Conservation (phyloP, 2,113 vertebrate species). For the Callionymus lyra region DNA sequence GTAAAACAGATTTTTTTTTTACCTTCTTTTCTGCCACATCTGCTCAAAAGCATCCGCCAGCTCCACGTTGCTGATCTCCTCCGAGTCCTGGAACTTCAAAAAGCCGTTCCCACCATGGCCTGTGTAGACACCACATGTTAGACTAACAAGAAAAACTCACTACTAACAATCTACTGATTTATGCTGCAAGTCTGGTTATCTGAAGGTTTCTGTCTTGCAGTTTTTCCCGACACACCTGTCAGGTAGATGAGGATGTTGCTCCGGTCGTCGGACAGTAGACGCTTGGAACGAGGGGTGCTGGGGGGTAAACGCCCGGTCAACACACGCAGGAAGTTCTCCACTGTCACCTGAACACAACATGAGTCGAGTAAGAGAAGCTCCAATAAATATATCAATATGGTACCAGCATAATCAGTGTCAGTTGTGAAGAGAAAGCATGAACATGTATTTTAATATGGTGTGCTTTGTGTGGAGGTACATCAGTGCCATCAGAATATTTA, state of each 20-base stretch:
- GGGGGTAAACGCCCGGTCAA: conserved; percentile 90
- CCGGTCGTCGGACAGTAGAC: conserved; percentile 91
- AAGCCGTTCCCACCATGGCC: conserved; percentile 97
- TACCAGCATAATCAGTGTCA: no score
- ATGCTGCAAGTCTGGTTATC: no score
- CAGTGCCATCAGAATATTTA: no score
- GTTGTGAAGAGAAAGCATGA: no score
- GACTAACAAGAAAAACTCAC: no score
- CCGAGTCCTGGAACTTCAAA: conserved; percentile 97
- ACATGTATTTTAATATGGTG: no score
- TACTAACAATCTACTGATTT: no score
- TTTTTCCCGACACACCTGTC: conserved; percentile 66
- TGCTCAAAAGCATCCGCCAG: conserved; percentile 97
- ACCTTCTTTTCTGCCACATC: conserved; percentile 99
- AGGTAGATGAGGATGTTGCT: conserved; percentile 98
- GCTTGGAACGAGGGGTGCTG: conserved; percentile 89
- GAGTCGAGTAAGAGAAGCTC: no score
- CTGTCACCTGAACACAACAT: conserved; percentile 75
- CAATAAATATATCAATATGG: no score
- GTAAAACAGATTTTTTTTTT: background rate
- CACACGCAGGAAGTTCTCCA: conserved; percentile 92
- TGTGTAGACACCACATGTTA: conserved; percentile 47
- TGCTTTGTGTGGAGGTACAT: no score
- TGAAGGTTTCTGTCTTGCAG: background rate
- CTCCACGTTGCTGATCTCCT: conserved; percentile 98